Percentiles rank a stretch among this genome's conserved stretches.
These are phyloP conservation scores for Toxotes jaculatrix DNA, from an alignment of 2,113 vertebrate species.

Conservation along the genomic window DNA sequence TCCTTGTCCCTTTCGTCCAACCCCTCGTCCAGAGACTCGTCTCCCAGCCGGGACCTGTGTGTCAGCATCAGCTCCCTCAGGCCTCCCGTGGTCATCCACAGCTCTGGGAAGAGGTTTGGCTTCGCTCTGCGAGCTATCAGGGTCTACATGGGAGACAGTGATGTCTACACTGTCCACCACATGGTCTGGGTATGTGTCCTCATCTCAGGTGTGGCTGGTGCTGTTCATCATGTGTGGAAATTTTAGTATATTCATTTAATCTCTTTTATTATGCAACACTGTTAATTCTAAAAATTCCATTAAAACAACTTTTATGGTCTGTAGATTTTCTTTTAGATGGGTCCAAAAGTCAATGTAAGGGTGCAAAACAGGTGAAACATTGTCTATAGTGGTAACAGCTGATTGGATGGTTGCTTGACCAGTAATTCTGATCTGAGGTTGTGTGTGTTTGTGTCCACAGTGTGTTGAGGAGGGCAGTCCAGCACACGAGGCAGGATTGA, in stretches of 20 bases:
- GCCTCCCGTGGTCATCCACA: conserved; percentile 94
- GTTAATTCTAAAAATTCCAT: not conserved
- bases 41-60: conserved; percentile 90
- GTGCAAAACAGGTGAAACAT: not conserved
- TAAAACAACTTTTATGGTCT: not conserved
- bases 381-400: not conserved
- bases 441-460: conserved; percentile 74
- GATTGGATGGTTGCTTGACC: conserved; percentile 7
- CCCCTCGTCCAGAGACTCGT: conserved; percentile 95
- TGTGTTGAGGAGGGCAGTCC: conserved; percentile 93
- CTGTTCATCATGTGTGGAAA: not conserved
- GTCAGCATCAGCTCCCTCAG: conserved; percentile 87
- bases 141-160: conserved; percentile 95
- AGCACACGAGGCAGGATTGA: conserved; percentile 91
- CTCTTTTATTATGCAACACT: not conserved
- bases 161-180: conserved; percentile 94
- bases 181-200: conserved; percentile 92
- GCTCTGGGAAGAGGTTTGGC: conserved; percentile 94
- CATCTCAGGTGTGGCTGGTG: not conserved
- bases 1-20: conserved; percentile 93
- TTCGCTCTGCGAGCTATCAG: conserved; percentile 94
- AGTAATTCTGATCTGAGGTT: conserved; percentile 18
- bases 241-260: not conserved
- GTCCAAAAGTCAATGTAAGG: too few species aligned
- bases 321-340: not conserved